Base-by-base conservation (phyloP, 2,797 vertebrate genomes). In the Acanthopagrus latus region DNA sequence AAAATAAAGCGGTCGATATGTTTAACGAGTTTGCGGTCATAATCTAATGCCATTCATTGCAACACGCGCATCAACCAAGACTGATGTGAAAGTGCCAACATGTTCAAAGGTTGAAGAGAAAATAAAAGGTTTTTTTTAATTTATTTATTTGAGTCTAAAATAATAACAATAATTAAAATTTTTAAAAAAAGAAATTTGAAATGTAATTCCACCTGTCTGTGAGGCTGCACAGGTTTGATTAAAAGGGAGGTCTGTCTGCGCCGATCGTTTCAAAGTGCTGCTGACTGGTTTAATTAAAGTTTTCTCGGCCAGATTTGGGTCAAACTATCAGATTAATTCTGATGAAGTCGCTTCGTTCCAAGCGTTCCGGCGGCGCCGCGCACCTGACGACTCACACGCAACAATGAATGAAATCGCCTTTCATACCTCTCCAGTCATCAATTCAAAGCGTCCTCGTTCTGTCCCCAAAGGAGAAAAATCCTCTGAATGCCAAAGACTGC, bases 391-490 rank as follows among this genome's bases (percentile, higher is more conserved):
- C 60, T 71, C 66, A 8, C 27, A 21, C 48, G 51, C 64, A 59
- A 33, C 58, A 64, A 68, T 78, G 85, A 85, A 92, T 88, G 79
- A 84, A 89, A 88, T 74, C 20, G 73, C 38, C 62, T 63, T 64
- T 77, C 91, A 50, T 92, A 93, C 92, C 93, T 92, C 83, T 91
- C 69, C 86, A 76, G 82, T 84, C 91, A 92, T 92, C 89, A 86
- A 92, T 80, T 80, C 80, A 73, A 81, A 54, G 67, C 84, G 89
- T 88, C 83, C 82, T 81, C 58, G 74, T 82, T 10, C 38, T 38
- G 86, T 82, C 71, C 89, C 81, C 81, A 82, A 64, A 82, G 65
- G 76, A 90, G 27, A 84, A 86, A 64, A 85, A 87, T 88, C 84
- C 81, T 65, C 48, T 55, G 80, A 84, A 88, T 55, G 71, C 46